Base-by-base conservation (phyloP, 2,888 invertebrate genomes). In the Cyclophora punctaria region DNA sequence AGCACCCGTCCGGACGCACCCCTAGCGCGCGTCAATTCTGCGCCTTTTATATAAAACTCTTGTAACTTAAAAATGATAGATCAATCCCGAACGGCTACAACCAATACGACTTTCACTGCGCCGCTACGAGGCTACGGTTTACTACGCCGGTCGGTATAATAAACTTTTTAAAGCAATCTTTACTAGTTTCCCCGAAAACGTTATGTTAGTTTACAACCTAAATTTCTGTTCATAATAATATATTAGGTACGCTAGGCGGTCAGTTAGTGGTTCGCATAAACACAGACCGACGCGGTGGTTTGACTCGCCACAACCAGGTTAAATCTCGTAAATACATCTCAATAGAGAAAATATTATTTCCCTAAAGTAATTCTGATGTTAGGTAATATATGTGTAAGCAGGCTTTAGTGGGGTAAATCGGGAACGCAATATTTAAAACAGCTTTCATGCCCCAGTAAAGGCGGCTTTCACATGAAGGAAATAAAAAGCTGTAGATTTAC, bases 341-440 rank as follows among this genome's bases (percentile, higher is more conserved):
- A 62, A 66, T 67, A 62, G 56, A 64, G 60, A 65, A 72, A 66
- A 71, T 64, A 66, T 65, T 67, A 69, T 73, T 72, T 73, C 68
- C 69, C 68, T 66, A 62, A 73, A 74, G 73, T 75, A 69, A 73
- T 73, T 75, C 67, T 67, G 67, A 66, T 75, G 69, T 70, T 67
- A 67, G 69, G 72, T 73, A 73, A 75, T 74, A 69, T 75, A 73
- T 72, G 73, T 73, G 71, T 73, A 73, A 74, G 70, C 69, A 60
- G 71, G 78, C 74, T 81, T 81, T 77, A 69, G 67, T 69, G 60
- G 69, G 72, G 77, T 77, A 82, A 82, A 83, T 79, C 78, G 76
- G 71, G 71, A 37, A 66, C 73, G 76, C 77, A 79, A 83, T 83
- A 85, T 83, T 85, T 83, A 80, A 84, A 83, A 80, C 77, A 75